These are phyloP conservation scores for Steromphala cineraria DNA, from an alignment of 2,888 invertebrate genomes.

Conservation along the genomic window DNA sequence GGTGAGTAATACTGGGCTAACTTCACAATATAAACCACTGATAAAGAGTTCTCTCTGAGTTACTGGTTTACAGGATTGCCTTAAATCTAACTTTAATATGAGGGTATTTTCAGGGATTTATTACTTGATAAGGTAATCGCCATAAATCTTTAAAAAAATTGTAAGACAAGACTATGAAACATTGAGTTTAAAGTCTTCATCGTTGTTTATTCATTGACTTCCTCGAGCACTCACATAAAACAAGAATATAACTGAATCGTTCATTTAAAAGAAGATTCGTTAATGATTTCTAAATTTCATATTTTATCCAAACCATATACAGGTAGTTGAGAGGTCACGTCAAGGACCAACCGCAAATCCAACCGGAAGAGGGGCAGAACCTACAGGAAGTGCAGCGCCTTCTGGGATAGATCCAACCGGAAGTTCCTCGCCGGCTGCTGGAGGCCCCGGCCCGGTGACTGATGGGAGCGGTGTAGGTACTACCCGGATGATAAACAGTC, in stretches of 20 bases:
- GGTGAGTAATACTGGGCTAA: slow-evolving; percentile 31
- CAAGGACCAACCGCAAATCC: slow-evolving; percentile 11
- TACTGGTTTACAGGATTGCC: too few species aligned
- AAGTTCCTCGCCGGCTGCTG: neutral
- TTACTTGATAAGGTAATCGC: too few species aligned
- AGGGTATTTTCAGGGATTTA: too few species aligned
- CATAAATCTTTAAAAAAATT: too few species aligned
- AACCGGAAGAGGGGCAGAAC: neutral
- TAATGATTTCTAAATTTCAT: neutral
- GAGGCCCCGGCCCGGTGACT: neutral
- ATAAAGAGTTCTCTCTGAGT: too few species aligned
- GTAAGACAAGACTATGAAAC: too few species aligned
- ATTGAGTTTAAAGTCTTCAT: too few species aligned
- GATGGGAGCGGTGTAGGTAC: neutral
- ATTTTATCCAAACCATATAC: neutral
- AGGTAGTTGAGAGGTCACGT: neutral
- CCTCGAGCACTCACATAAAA: neutral
- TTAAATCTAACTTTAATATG: too few species aligned
- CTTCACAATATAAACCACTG: too few species aligned
- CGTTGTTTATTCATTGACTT: too few species aligned
- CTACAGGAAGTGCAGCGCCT: neutral
- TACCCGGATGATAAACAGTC: slow-evolving; percentile 40
- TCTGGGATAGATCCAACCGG: neutral
- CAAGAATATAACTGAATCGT: neutral
- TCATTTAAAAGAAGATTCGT: neutral